These are phyloP conservation scores for Scolopax bukidnonensis DNA, from an alignment of 2,797 vertebrate species.

Conservation along the genomic window DNA sequence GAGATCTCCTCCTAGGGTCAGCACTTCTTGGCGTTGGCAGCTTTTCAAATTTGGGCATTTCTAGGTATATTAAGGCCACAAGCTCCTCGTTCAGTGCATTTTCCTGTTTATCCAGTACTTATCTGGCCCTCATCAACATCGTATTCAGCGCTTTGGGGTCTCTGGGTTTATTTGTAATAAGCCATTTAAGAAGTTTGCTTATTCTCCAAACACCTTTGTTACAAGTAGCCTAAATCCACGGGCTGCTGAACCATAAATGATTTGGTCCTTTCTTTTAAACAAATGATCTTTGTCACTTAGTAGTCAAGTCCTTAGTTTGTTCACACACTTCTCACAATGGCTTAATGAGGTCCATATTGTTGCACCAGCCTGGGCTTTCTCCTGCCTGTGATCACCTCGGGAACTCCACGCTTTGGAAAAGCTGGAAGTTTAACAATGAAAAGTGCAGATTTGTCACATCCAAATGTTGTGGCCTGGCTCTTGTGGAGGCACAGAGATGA, in stretches of 20 bases:
- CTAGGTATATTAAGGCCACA: neutral
- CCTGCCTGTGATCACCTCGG: neutral
- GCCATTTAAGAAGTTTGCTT: conserved; percentile 33
- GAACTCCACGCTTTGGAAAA: accelerated
- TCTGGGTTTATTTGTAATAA: conserved; percentile 26
- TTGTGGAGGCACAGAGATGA: neutral
- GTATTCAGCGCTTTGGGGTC: neutral
- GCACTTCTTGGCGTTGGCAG: neutral
- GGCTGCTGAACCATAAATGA: conserved; percentile 18
- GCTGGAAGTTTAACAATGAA: neutral
- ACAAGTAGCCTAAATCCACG: conserved; percentile 37
- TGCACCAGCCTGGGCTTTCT: neutral
- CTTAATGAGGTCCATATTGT: neutral
- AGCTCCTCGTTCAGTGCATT: neutral
- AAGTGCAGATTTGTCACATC: neutral
- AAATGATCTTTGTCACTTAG: conserved; percentile 58
- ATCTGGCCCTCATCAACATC: neutral
- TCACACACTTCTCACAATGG: neutral
- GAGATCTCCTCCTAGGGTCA: accelerated
- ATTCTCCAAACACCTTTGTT: conserved; percentile 61
- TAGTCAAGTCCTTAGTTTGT: neutral
- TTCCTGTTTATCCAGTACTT: neutral
- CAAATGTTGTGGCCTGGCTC: neutral
- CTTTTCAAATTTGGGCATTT: neutral
- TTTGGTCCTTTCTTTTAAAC: conserved; percentile 47